These are phyloP conservation scores for Glaucidium brasilianum DNA, from an alignment of 2,113 vertebrate species.

Conservation along the genomic window DNA sequence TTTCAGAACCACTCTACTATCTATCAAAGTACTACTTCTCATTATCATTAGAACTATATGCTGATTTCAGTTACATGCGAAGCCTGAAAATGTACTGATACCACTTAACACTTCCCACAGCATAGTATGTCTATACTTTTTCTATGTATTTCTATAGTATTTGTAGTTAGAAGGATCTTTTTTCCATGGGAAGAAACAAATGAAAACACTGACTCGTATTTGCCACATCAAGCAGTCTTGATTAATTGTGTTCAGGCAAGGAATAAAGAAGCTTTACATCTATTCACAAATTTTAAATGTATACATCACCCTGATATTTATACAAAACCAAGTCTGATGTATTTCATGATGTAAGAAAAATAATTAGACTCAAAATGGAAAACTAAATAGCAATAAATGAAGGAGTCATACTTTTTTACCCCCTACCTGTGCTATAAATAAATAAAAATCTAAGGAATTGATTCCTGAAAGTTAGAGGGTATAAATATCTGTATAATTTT, in stretches of 20 bases:
- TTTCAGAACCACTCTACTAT: no score
- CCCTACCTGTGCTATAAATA: neutral
- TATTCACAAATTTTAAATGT: neutral
- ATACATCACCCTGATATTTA: neutral
- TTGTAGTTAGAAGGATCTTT: neutral
- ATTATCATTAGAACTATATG: neutral
- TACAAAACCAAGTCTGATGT: neutral
- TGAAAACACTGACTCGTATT: neutral
- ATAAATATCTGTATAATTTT: neutral
- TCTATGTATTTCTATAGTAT: neutral
- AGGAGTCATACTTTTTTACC: neutral
- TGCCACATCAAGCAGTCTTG: neutral
- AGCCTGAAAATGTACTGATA: neutral
- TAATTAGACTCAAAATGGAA: neutral
- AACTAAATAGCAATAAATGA: neutral
- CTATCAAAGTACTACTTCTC: neutral
- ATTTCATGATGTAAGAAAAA: neutral
- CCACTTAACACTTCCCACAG: neutral
- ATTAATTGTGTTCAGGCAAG: neutral
- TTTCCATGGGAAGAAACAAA: neutral
- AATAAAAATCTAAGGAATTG: neutral
- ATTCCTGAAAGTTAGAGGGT: neutral
- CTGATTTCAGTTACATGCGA: neutral
- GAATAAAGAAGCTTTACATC: neutral
- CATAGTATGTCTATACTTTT: neutral